These are phyloP conservation scores for Acromyrmex charruanus DNA, from an alignment of 1,140 invertebrate genomes.

Conservation along the genomic window DNA sequence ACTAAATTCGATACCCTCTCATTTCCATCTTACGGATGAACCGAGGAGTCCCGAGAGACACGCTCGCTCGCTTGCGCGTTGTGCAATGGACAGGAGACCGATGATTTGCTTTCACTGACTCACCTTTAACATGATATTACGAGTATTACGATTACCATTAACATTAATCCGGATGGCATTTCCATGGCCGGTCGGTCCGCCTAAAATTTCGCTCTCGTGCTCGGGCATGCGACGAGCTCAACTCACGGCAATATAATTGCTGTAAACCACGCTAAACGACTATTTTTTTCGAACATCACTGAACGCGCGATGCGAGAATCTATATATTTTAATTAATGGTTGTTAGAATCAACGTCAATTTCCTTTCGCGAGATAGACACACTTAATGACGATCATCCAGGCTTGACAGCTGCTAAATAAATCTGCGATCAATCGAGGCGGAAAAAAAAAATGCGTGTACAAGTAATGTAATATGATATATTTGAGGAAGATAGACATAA, in stretches of 20 bases:
- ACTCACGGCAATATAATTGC: conserved; percentile 9
- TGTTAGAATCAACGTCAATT: conserved; percentile 6
- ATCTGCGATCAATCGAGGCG: not conserved
- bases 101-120: conserved; percentile 83
- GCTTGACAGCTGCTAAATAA: not conserved
- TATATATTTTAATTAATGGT: conserved; percentile 28
- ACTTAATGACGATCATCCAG: not conserved
- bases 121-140: conserved; percentile 82
- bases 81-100: conserved; percentile 73
- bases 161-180: conserved; percentile 78
- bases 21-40: conserved; percentile 42
- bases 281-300: not conserved
- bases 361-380: not conserved
- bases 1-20: conserved; percentile 40
- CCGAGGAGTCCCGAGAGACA: conserved; percentile 1
- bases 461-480: conserved; percentile 16
- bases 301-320: not conserved
- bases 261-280: conserved; percentile 8
- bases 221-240: not conserved
- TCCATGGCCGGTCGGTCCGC: conserved; percentile 64
- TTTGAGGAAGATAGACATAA: conserved; percentile 4
- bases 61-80: conserved; percentile 60
- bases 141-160: conserved; percentile 83
- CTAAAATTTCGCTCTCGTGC: conserved; percentile 72
- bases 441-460: not conserved